phyloP scores from a whole-genome alignment of 2,888 invertebrate genomes.

The Chymomyza fuscimana region DNA sequence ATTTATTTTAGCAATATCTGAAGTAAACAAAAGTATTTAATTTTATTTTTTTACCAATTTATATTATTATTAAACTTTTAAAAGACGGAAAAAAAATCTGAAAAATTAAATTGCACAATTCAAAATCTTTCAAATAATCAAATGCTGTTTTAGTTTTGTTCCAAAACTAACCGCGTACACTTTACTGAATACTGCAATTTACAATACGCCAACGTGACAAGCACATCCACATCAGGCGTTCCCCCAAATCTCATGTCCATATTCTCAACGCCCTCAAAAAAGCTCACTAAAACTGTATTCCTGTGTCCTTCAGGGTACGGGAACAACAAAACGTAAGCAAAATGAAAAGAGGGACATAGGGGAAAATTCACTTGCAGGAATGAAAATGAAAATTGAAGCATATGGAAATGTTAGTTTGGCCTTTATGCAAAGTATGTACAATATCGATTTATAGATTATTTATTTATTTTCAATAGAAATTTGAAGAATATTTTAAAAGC shows the following conservation, averaged over 20 bases:
- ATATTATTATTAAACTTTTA: too few species aligned
- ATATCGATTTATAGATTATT: neutral
- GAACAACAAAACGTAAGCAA: neutral
- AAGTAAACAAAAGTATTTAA: too few species aligned
- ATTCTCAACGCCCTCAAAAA: neutral
- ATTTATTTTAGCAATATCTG: too few species aligned
- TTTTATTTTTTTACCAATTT: too few species aligned
- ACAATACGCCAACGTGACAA: constrained; percentile 27
- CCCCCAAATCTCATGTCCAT: neutral
- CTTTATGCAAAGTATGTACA: too few species aligned
- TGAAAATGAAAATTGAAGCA: neutral
- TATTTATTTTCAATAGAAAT: too few species aligned
- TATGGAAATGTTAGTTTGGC: too few species aligned
- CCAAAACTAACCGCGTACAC: constrained; percentile 22
- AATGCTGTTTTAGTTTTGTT: too few species aligned
- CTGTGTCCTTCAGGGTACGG: neutral
- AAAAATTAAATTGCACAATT: too few species aligned
- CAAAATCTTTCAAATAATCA: too few species aligned
- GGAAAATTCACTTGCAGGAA: neutral
- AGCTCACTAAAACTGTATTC: neutral
- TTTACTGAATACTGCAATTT: constrained; percentile 18
- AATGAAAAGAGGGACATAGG: neutral
- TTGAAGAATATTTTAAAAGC: too few species aligned
- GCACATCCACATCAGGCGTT: neutral
- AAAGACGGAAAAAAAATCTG: too few species aligned